phyloP scores from a whole-genome alignment of 2,113 vertebrate species.

The Rhagologus leucostigma region DNA sequence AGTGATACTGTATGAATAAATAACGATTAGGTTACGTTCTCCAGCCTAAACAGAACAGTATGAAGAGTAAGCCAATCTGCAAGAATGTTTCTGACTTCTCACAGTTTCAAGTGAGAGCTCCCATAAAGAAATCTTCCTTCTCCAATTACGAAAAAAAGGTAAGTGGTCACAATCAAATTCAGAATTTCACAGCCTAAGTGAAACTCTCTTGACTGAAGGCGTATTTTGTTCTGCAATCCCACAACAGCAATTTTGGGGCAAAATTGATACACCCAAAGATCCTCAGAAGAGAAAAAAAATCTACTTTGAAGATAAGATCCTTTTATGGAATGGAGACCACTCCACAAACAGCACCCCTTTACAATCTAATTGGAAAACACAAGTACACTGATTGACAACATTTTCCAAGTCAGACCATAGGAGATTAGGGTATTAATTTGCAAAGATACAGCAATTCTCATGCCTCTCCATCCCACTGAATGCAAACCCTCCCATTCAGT shows the following conservation, averaged over 20 bases:
- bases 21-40: conserved; percentile 20
- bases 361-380: conserved; percentile 29
- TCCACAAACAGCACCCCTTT: not conserved
- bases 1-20: conserved; percentile 22
- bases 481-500: not conserved
- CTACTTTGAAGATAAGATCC: conserved; percentile 20
- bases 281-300: conserved; percentile 24
- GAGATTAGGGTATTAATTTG: conserved; percentile 16
- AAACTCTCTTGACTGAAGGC: not conserved
- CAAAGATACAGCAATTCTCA: conserved; percentile 47
- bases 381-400: conserved; percentile 1
- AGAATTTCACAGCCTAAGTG: conserved; percentile 15
- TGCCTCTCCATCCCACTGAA: conserved; percentile 24
- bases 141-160: not conserved
- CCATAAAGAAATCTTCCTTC: conserved; percentile 8
- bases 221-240: not conserved
- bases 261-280: conserved; percentile 17
- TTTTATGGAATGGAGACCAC: not conserved
- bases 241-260: conserved; percentile 6
- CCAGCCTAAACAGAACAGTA: conserved; percentile 12
- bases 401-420: conserved; percentile 44
- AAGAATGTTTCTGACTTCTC: conserved; percentile 25
- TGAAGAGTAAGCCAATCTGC: conserved; percentile 19
- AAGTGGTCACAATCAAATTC: conserved; percentile 6
- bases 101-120: conserved; percentile 3